Conservation (phyloP, 1,140 invertebrate species). For the Eupristina koningsbergeri region DNA sequence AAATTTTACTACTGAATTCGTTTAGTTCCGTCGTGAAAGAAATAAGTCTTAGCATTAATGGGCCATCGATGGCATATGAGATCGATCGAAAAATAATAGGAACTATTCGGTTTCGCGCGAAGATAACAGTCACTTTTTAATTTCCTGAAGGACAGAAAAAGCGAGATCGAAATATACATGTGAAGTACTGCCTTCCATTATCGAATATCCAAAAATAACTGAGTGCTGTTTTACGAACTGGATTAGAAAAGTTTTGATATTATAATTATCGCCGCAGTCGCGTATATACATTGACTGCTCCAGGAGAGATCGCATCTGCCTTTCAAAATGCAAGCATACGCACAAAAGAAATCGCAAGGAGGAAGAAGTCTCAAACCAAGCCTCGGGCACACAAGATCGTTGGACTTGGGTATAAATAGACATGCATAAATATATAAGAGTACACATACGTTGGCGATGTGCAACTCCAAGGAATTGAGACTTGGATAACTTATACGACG, state of each 20-base stretch:
- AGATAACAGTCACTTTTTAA: no score
- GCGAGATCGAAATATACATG: no score
- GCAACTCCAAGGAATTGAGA: not conserved
- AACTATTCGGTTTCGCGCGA: no score
- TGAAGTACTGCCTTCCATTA: no score
- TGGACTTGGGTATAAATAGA: constrained; percentile 48
- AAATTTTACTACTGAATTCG: no score
- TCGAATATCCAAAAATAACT: not conserved
- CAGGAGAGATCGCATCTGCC: not conserved
- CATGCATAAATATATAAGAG: constrained; percentile 38
- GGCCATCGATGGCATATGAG: no score
- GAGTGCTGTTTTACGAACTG: not conserved
- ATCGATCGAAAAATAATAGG: no score
- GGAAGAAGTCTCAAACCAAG: not conserved
- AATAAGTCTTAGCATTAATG: no score
- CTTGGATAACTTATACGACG: not conserved
- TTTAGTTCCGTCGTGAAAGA: no score
- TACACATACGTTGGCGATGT: no score
- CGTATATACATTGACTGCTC: not conserved
- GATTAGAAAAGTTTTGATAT: not conserved
- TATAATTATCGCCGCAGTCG: no score
- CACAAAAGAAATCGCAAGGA: not conserved
- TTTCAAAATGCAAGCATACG: not conserved
- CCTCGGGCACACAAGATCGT: constrained; percentile 9
- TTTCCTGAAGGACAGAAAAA: not conserved